Evolutionary conservation across 2,888 invertebrate genomes (phyloP), one percentile per base, ranked within the genome.

Genomic region (Lasioglossum zephyrum): DNA sequence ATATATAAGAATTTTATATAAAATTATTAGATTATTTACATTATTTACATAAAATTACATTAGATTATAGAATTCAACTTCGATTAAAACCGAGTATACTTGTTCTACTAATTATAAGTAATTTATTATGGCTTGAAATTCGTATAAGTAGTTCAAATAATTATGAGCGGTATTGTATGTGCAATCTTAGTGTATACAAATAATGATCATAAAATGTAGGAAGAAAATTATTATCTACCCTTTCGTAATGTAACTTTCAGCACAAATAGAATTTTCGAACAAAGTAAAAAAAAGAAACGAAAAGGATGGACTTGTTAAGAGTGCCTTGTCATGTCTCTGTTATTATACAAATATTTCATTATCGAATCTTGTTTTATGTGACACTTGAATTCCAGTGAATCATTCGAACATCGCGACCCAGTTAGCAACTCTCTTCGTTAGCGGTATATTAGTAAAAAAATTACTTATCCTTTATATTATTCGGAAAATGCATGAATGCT

Each of bases 321-420:
- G 90, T 90, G 90, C 90, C 90, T 90, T 90, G 89, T 88, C 82
- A 86, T 89, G 79, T 73, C 85, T 84, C 79, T 82, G 80, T 77
- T 87, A 78, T 36, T 87, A 73, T 31, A 53, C 73, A 82, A 69
- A 73, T 81, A 81, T 84, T 82, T 73, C 66, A 79, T 26, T 84
- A 79, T 79, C 1, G 87, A 74, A 82, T 77, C 74, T 86, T 77
- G 49, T 72, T 79, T 44, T 79, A 39, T 18, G 41, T 60, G 70
- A 53, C 11, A 47, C 26, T 82, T 74, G 22, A 79, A 86, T 86
- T 85, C 66, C 57, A 77, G 69, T 77, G 73, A 80, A 53, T 74
- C 69, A 73, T 79, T 66, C 63, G 66, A 70, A 72, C 75, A 44
- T 44, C 11, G 53, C 74, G 57, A 78, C n/a, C 60, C 41, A 73